Conservation (phyloP, 2,888 invertebrate species). For the Phragmatobia fuliginosa region DNA sequence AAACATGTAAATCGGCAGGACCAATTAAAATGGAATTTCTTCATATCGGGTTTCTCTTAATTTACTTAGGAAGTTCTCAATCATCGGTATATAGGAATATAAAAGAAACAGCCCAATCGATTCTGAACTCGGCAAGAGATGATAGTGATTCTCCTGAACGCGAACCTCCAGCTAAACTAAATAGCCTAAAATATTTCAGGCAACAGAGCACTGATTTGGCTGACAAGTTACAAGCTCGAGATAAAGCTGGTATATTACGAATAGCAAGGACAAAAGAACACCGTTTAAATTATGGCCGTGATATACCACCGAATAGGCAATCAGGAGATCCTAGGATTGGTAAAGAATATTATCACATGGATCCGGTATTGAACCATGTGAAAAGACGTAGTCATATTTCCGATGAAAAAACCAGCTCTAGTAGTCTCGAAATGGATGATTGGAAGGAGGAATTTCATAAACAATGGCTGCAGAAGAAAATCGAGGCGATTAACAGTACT, state of each 20-base stretch:
- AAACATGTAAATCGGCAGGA: slow-evolving; percentile 45
- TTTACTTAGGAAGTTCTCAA: slow-evolving; percentile 28
- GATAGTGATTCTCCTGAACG: neutral
- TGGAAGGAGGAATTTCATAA: slow-evolving; percentile 55
- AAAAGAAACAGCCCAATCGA: slow-evolving; percentile 20
- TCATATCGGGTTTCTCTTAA: slow-evolving; percentile 26
- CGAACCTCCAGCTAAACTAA: neutral
- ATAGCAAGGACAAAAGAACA: slow-evolving; percentile 12
- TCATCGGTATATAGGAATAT: slow-evolving; percentile 47
- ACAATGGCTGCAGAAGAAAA: slow-evolving; percentile 62
- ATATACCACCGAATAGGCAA: slow-evolving; percentile 15
- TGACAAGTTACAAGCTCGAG: slow-evolving; percentile 1
- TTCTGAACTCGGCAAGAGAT: neutral
- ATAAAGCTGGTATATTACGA: slow-evolving; percentile 11
- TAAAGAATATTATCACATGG: slow-evolving; percentile 52
- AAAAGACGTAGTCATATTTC: slow-evolving; percentile 19
- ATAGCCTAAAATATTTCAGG: slow-evolving; percentile 25
- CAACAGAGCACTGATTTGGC: slow-evolving; percentile 21
- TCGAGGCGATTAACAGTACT: slow-evolving; percentile 64
- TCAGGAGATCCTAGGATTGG: slow-evolving; percentile 12
- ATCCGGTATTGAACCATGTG: slow-evolving; percentile 61
- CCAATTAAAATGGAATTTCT: slow-evolving; percentile 54
- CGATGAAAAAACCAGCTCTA: slow-evolving; percentile 40
- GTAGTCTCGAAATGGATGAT: slow-evolving; percentile 48
- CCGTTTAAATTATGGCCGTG: slow-evolving; percentile 14